Evolutionary conservation across 2,113 vertebrate genomes (phyloP).

Genomic region (Lamprologus ornatipinnis): DNA sequence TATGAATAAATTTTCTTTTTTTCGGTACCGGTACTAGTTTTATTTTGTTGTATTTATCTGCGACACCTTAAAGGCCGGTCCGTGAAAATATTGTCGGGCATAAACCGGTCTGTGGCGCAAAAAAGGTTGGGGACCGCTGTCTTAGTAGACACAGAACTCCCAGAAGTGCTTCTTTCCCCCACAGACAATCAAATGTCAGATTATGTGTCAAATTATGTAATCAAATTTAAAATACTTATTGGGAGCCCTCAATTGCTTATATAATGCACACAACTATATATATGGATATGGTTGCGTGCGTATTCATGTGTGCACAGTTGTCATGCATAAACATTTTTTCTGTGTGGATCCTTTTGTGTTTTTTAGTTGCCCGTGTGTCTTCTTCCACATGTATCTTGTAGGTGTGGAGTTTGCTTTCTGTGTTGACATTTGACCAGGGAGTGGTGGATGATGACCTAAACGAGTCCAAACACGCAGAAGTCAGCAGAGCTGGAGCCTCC

Average conservation of each 20-base stretch:
- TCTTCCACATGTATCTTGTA: not conserved
- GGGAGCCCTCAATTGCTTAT: not conserved
- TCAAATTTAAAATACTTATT: not conserved
- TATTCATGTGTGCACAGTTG: not conserved
- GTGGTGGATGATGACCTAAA: slow-evolving; percentile 5
- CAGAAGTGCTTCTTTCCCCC: not conserved
- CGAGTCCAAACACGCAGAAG: slow-evolving; percentile 20
- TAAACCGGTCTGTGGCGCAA: no score
- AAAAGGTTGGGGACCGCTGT: no score
- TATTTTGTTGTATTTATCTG: no score
- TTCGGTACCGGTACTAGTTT: no score
- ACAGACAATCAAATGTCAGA: not conserved
- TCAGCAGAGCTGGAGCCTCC: not conserved
- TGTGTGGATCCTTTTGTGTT: not conserved
- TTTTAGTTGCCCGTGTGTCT: not conserved
- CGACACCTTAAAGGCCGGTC: no score
- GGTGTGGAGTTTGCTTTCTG: not conserved
- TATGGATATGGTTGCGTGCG: not conserved
- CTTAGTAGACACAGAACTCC: not conserved
- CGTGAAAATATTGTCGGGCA: no score
- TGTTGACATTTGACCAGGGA: slow-evolving; percentile 36
- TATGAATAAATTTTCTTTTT: no score
- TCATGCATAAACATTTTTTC: not conserved
- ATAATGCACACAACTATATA: not conserved
- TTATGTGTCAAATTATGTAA: not conserved